Evolutionary conservation across 2,797 vertebrate species (phyloP).

Genomic region (Manis pentadactyla): DNA sequence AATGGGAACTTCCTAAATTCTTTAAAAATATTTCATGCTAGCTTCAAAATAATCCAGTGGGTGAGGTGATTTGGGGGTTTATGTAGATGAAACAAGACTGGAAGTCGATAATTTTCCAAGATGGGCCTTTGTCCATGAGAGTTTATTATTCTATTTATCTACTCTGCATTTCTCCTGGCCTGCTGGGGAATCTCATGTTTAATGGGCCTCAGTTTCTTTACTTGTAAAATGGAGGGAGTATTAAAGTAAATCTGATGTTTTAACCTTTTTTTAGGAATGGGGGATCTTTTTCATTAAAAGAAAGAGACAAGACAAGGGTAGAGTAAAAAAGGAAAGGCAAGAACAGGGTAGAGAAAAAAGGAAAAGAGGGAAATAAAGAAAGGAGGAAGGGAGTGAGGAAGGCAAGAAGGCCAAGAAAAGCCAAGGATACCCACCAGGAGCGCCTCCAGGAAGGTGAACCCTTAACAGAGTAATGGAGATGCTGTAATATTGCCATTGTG

Average conservation of each 20-base stretch:
- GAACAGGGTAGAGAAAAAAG: background rate
- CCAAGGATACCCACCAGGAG: constrained; percentile 87
- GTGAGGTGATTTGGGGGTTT: background rate
- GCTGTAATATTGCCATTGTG: fast-evolving
- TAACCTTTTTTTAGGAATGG: background rate
- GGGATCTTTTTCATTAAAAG: background rate
- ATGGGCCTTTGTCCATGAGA: background rate
- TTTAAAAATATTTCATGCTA: background rate
- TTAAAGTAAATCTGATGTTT: background rate
- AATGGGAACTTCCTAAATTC: background rate
- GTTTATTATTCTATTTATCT: background rate
- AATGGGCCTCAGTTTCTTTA: background rate
- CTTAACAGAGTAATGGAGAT: background rate
- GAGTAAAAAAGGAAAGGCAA: no score
- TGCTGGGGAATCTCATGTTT: background rate
- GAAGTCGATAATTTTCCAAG: background rate
- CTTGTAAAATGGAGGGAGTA: background rate
- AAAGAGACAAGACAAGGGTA: background rate
- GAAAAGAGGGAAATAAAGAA: background rate
- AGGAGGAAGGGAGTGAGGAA: background rate
- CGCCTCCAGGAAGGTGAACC: constrained; percentile 91
- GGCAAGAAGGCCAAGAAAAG: constrained; percentile 80
- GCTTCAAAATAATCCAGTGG: background rate
- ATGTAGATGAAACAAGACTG: background rate
- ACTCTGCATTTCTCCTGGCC: background rate